These are phyloP conservation scores for Bergia puertoricense DNA, from an alignment of 92 coral and sea anemone species.

Conservation along the genomic window DNA sequence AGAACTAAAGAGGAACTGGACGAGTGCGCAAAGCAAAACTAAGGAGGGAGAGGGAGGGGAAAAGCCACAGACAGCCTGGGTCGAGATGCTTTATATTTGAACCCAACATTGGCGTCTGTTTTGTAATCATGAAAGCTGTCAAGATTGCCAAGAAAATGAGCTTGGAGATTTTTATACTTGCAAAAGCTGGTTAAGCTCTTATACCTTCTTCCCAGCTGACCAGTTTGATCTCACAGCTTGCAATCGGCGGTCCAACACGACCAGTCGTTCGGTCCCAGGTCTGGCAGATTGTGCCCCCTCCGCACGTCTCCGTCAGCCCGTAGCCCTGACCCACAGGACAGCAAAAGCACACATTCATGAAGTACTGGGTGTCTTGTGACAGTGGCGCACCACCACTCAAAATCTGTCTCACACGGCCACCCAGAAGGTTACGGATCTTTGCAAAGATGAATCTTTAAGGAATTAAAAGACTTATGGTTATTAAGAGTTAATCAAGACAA, in stretches of 20 bases:
- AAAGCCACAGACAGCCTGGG: too few relatives aligned
- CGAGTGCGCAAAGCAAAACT: too few relatives aligned
- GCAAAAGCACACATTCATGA: constrained; percentile 98
- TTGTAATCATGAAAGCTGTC: too few relatives aligned
- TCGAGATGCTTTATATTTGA: too few relatives aligned
- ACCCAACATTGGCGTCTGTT: too few relatives aligned
- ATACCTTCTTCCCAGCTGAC: constrained; percentile 98
- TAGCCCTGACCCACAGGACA: constrained; percentile 98
- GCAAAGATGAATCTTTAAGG: constrained; percentile 85
- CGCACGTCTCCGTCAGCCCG: constrained; percentile 97
- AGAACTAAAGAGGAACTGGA: too few relatives aligned
- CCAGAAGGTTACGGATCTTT: constrained; percentile 82
- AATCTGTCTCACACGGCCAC: constrained; percentile 92
- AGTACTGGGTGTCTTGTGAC: constrained; percentile 92
- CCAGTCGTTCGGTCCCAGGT: constrained; percentile 93
- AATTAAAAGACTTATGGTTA: background rate
- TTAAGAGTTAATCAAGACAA: background rate
- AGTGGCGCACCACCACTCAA: constrained; percentile 98
- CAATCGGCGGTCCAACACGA: constrained; percentile 96
- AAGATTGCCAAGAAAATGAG: background rate
- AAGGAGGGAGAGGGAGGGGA: too few relatives aligned
- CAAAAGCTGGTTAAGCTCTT: background rate
- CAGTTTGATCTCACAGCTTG: constrained; percentile 83
- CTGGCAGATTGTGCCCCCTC: constrained; percentile 93
- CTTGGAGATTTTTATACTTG: background rate